Percentiles rank a stretch among this genome's conserved stretches.
Conservation (phyloP, 2,113 vertebrate genomes). For the Bombycilla garrulus region DNA sequence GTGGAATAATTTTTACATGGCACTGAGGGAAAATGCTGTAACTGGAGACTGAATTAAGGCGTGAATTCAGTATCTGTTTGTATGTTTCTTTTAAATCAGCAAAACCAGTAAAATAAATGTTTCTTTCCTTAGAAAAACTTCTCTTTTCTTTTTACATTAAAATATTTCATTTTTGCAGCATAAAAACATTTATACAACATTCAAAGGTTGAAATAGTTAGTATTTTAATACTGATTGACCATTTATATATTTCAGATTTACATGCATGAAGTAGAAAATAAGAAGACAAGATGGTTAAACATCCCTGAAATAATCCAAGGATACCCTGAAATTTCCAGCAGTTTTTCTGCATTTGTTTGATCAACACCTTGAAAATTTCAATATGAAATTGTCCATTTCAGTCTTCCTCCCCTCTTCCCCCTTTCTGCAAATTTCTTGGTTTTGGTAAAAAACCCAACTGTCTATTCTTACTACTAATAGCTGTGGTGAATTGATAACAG, state of each 20-base stretch:
- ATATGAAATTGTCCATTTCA: not conserved
- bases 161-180: not conserved
- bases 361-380: not conserved
- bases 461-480: not conserved
- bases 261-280: not conserved
- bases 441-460: not conserved
- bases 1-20: not conserved
- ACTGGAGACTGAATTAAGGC: not conserved
- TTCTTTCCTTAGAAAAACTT: not conserved
- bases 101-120: not conserved
- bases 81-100: not conserved
- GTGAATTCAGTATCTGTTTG: not conserved
- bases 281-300: not conserved
- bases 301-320: not conserved
- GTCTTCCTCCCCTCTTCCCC: fast-evolving
- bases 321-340: not conserved
- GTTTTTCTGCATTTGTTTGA: not conserved
- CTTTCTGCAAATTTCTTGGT: not conserved
- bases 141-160: not conserved
- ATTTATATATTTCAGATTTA: not conserved
- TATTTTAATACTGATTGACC: not conserved
- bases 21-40: not conserved
- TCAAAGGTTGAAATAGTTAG: not conserved
- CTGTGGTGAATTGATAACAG: not conserved
- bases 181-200: not conserved